Evolutionary conservation across 2,113 vertebrate species (phyloP).

Genomic region (Ciconia stormi): DNA sequence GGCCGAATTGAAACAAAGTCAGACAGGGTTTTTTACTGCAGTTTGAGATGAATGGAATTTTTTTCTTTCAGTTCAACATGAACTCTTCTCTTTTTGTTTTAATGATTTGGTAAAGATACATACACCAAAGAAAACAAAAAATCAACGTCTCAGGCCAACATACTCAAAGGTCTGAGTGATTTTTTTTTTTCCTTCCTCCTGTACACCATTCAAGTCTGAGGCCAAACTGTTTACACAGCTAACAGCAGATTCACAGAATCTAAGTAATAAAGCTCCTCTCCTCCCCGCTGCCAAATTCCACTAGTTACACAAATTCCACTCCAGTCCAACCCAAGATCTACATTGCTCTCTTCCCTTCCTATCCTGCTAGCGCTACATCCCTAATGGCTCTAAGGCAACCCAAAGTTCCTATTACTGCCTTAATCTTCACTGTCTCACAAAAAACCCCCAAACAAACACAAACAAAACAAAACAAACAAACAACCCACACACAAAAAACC

Average conservation of each 20-base stretch:
- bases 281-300: not conserved
- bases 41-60: not conserved
- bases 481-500: too few relatives aligned
- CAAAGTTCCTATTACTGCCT: not conserved
- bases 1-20: not conserved
- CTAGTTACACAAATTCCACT: not conserved
- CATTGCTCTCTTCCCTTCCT: not conserved
- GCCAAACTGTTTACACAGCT: not conserved
- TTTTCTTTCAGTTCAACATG: not conserved
- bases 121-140: not conserved
- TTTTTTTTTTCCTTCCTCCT: not conserved
- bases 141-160: not conserved
- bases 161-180: too few relatives aligned
- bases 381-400: not conserved
- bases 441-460: not conserved
- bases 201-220: not conserved
- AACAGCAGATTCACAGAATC: not conserved
- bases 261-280: not conserved
- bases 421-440: not conserved
- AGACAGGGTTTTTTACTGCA: not conserved
- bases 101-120: not conserved
- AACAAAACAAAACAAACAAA: too few relatives aligned
- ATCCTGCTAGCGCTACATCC: not conserved
- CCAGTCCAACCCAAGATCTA: not conserved
- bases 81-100: not conserved